Evolutionary conservation across 2,888 invertebrate genomes (phyloP), one percentile per base, ranked within the genome.

Genomic region (Steinernema scapterisci): DNA sequence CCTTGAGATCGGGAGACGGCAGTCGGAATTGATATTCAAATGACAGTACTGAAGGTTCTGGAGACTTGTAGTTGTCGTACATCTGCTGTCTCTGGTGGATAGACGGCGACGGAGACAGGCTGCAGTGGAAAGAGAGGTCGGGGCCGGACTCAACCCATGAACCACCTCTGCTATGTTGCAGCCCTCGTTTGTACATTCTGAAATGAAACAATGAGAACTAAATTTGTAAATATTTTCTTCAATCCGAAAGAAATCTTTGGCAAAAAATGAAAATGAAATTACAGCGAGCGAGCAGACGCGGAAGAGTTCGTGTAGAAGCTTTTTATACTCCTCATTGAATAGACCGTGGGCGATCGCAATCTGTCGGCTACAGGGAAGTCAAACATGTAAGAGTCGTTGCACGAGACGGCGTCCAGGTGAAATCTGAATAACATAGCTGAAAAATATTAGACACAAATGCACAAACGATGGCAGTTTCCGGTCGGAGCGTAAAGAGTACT

Each of bases 101-200:
- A 1, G 84, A 84, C 27, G 86, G 85, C 75, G 84, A 82, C 2
- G 86, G 86, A 11, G 84, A 83, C 7, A 85, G 77, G 51, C 83
- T 83, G 74, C 86, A 85, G 73, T 83, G 83, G 73, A 82, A 79
- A 31, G 86, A 85, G 13, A 84, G 79, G 21, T 80, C 77, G 27
- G 85, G 86, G 56, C 86, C 84, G 63, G 83, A 82, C 73, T 85
- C 84, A 75, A 79, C 79, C 82, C 80, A 83, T 25, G 83, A 83
- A 46, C 76, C 84, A 21, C 83, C 83, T n/a, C 84, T 80, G 6
- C 73, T 71, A 25, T 16, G 63, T 43, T 74, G 70, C 48, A 75
- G 38, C 73, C 71, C 82, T 5, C 72, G 63, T 25, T 73, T 74
- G 73, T 80, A 84, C 84, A 85, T 84, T 54, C 80, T 81, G 46